Conservation (phyloP, 2,113 vertebrate species). For the Hepsetus odoe region DNA sequence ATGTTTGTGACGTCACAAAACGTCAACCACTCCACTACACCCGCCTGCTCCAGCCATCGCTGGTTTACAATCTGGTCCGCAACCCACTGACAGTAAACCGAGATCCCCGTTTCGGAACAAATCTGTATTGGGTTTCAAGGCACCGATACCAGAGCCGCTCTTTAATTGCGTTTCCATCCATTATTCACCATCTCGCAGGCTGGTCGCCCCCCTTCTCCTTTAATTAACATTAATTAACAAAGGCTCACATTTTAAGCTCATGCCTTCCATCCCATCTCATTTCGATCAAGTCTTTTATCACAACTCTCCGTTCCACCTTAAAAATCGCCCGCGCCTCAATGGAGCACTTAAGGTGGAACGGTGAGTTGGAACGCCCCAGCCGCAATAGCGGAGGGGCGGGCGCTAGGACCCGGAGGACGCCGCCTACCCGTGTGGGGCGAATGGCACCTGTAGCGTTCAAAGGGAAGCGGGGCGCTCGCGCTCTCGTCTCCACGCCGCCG, state of each 20-base stretch:
- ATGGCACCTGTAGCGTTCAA: constrained; percentile 71
- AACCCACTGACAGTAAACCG: constrained; percentile 63
- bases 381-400: neutral
- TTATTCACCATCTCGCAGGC: constrained; percentile 74
- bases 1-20: too few species aligned
- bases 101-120: constrained; percentile 71
- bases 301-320: neutral
- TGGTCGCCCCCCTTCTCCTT: constrained; percentile 69
- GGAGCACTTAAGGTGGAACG: neutral
- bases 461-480: constrained; percentile 45
- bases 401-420: constrained; percentile 56
- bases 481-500: constrained; percentile 14
- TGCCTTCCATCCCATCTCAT: too few species aligned
- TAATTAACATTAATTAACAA: too few species aligned
- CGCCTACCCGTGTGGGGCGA: constrained; percentile 60
- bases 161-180: constrained; percentile 72
- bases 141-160: constrained; percentile 66
- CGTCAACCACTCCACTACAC: too few species aligned
- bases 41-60: too few species aligned
- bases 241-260: too few species aligned
- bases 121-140: constrained; percentile 69
- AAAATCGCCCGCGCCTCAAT: neutral
- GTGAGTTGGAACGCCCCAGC: neutral
- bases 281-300: too few species aligned
- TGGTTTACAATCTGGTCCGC: constrained; percentile 72